A percentile compares a stretch with the other conserved stretches of the same genome.
phyloP scores from a whole-genome alignment of 1,140 invertebrate species.

The Apis dorsata region DNA sequence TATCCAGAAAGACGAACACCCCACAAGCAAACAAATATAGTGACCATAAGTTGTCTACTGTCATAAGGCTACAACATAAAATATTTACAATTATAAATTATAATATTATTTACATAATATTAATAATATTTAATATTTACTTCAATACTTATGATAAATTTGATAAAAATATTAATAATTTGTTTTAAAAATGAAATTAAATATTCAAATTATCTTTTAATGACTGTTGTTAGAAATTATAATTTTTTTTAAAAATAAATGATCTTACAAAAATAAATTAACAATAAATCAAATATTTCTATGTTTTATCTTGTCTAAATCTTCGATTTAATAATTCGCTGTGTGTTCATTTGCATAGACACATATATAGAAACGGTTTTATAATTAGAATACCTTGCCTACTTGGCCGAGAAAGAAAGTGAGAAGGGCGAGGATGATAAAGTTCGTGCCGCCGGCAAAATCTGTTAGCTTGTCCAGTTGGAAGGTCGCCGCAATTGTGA shows the following conservation, averaged over 20 bases:
- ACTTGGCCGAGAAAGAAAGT: slow-evolving; percentile 93
- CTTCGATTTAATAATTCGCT: background rate
- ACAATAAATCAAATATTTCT: background rate
- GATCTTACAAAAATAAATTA: background rate
- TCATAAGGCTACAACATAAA: slow-evolving; percentile 85
- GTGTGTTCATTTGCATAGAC: background rate
- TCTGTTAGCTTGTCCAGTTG: slow-evolving; percentile 95
- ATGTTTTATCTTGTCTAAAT: background rate
- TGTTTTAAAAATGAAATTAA: background rate
- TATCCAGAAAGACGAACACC: slow-evolving; percentile 91
- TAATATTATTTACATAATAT: too few relatives aligned
- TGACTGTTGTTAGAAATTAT: too few relatives aligned
- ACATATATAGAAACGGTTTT: background rate
- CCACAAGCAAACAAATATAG: slow-evolving; percentile 92
- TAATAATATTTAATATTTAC: too few relatives aligned
- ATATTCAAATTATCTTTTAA: background rate
- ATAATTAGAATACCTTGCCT: slow-evolving; percentile 80
- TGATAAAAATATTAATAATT: background rate
- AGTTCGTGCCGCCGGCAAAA: slow-evolving; percentile 95
- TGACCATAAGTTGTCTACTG: slow-evolving; percentile 92
- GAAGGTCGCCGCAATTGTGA: slow-evolving; percentile 90
- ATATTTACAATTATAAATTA: background rate
- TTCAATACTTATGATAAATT: background rate
- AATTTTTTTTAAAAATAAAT: background rate
- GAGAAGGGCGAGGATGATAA: slow-evolving; percentile 91